Percentiles rank a stretch among this genome's conserved stretches.
Evolutionary conservation across 2,888 invertebrate genomes (phyloP).

Genomic region (Vanessa cardui): DNA sequence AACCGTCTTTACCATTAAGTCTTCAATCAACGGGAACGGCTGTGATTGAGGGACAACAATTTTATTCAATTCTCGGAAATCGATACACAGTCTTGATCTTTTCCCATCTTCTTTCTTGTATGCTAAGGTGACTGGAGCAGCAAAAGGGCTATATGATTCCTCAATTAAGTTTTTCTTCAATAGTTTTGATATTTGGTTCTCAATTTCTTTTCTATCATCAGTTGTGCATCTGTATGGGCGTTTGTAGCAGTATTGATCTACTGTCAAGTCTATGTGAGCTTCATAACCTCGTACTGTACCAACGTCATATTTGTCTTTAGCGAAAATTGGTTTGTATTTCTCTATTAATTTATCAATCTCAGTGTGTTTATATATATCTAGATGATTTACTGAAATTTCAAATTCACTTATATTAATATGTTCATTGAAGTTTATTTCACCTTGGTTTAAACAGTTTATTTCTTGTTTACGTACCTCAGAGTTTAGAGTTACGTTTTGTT

Average conservation of each 20-base stretch:
- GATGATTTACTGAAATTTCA: conserved; percentile 20
- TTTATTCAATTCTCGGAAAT: conserved; percentile 37
- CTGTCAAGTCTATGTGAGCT: conserved; percentile 28
- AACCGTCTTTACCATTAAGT: not conserved
- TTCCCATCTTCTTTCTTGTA: conserved; percentile 37
- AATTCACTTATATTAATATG: conserved; percentile 16
- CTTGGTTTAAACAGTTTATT: too few relatives aligned
- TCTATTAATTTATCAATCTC: conserved; percentile 24
- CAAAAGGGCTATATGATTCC: not conserved
- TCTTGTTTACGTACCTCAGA: too few relatives aligned
- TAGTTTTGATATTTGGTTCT: conserved; percentile 26
- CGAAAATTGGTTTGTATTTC: conserved; percentile 23
- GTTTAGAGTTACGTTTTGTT: not conserved
- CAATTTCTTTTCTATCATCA: conserved; percentile 33
- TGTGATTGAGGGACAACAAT: not conserved
- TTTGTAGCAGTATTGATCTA: conserved; percentile 34
- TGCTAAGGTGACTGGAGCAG: conserved; percentile 24
- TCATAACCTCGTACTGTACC: conserved; percentile 29
- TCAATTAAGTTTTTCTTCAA: conserved; percentile 21
- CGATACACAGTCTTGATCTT: conserved; percentile 43
- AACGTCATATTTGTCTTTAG: conserved; percentile 35
- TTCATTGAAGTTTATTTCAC: conserved; percentile 32
- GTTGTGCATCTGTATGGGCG: conserved; percentile 34
- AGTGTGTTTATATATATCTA: conserved; percentile 21
- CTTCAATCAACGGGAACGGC: not conserved